Evolutionary conservation across 2,888 invertebrate genomes (phyloP).

Genomic region (Rhagophthalmus giganteus): DNA sequence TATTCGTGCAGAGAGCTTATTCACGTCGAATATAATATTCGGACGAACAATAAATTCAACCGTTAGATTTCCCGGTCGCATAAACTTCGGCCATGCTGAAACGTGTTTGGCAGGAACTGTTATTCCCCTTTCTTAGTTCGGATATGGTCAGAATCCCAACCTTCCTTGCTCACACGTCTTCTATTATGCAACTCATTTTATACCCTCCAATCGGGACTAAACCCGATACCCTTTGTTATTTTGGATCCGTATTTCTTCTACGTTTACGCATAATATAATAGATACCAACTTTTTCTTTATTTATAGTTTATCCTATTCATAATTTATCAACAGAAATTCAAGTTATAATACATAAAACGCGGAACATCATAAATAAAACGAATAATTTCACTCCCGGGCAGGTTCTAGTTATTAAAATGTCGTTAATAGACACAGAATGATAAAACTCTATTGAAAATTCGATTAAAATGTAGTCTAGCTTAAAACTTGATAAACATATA

Average conservation of each 20-base stretch:
- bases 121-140: slow-evolving; percentile 22
- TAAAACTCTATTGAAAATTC: too few species aligned
- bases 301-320: too few species aligned
- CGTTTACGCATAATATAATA: slow-evolving; percentile 17
- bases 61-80: slow-evolving; percentile 35
- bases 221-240: slow-evolving; percentile 14
- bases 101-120: slow-evolving; percentile 33
- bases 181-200: slow-evolving; percentile 23
- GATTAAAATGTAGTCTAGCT: too few species aligned
- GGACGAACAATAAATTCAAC: slow-evolving; percentile 31
- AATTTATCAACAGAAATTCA: too few species aligned
- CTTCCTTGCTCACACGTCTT: slow-evolving; percentile 21
- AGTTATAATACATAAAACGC: too few species aligned
- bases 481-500: too few species aligned
- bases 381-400: too few species aligned
- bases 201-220: slow-evolving; percentile 17
- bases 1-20: slow-evolving; percentile 20
- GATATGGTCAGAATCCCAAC: slow-evolving; percentile 20
- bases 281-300: too few species aligned
- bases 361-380: too few species aligned
- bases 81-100: slow-evolving; percentile 32
- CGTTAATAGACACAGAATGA: too few species aligned
- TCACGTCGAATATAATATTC: slow-evolving; percentile 34
- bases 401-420: too few species aligned
- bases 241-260: slow-evolving; percentile 11